Evolutionary conservation across 2,113 vertebrate genomes (phyloP), one percentile per base, ranked within the genome.

Genomic region (Sorex fumeus): DNA sequence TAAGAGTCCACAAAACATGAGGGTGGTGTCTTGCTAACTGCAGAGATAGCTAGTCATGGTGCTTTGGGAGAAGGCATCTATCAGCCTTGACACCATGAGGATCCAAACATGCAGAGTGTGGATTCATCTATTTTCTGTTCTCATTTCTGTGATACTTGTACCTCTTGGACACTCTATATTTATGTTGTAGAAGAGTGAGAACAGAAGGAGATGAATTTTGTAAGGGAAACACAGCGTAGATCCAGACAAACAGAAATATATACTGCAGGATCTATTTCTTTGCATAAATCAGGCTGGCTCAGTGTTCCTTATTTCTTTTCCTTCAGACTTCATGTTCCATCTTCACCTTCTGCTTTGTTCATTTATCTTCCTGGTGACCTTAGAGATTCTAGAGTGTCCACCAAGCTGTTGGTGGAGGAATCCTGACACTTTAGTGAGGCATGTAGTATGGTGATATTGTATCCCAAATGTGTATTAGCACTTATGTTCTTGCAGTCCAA

Each of bases 61-160:
- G 15, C 32, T 53, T 80, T 40, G 23, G 43, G 27, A 34, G 8
- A 47, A 36, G 69, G 23, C 47, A 87, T 74, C 70, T 75, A 8
- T 84, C 40, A 19, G 53, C 23, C 30, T 2, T 82, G 78, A 60
- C 23, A n/a, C 34, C 72, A 84, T 30, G 28, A 84, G n/a, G 40
- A 16, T 47, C 30, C 43, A 47, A 21, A 4, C 6, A 4, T 43
- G 28, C 5, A 6, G 45, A 11, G 8, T 2, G 70, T 74, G 77
- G 28, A 32, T 53, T 92, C 81, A 78, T 15, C 21, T 45, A 3
- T 40, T 95, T 94, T 50, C 32, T 47, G 10, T 84, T 79, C 60
- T 21, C 21, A 81, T 32, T 3, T 11, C 8, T 43, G 40, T 60
- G 13, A 28, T 84, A 21, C 57, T 36, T 88, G 15, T 53, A 45